phyloP scores from a whole-genome alignment of 1,140 invertebrate species.

The Camponotus floridanus region DNA sequence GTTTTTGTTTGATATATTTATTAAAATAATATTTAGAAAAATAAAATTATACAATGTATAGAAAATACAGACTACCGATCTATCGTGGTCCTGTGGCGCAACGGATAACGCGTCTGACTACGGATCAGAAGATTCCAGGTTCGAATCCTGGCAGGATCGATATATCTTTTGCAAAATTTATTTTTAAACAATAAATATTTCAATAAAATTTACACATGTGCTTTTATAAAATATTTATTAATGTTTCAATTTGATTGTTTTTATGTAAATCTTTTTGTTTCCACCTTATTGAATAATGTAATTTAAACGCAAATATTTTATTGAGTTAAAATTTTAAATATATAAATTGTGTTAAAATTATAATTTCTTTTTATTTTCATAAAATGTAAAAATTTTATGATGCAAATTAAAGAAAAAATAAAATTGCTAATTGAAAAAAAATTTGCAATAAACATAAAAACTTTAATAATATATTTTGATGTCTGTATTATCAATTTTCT shows the following conservation, averaged over 20 bases:
- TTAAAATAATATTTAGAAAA: no score
- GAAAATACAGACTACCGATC: no score
- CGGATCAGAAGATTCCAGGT: constrained; percentile 97
- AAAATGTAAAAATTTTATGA: background rate
- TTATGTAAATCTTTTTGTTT: background rate
- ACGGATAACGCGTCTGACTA: constrained; percentile 97
- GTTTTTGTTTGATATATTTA: background rate
- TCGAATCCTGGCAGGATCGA: constrained; percentile 95
- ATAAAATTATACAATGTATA: background rate
- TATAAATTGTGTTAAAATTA: background rate
- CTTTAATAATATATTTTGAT: background rate
- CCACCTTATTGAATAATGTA: background rate
- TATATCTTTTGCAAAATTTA: constrained; percentile 13
- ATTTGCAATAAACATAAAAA: background rate
- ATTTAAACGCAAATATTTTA: background rate
- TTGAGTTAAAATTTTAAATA: background rate
- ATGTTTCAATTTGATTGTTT: background rate
- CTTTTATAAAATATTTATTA: background rate
- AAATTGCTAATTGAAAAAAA: background rate
- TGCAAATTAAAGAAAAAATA: background rate
- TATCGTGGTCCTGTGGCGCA: constrained; percentile 92
- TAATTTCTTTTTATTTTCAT: background rate
- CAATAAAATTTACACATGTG: background rate
- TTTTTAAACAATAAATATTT: background rate
- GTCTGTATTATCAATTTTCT: background rate